Base-by-base conservation (phyloP, 2,888 invertebrate species). In the Thecocarcelia acutangulata region DNA sequence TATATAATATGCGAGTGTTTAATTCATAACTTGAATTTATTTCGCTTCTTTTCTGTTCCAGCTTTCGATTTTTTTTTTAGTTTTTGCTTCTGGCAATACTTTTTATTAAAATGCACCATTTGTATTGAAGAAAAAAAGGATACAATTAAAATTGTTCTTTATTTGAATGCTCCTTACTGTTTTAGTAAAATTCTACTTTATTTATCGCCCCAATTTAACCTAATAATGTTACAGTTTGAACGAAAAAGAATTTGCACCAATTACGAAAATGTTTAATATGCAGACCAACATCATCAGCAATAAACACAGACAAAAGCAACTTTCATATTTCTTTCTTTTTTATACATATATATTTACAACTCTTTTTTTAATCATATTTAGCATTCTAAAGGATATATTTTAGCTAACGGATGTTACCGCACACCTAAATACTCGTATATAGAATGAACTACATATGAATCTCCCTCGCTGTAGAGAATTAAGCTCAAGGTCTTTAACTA, bases 401-500 rank as follows among this genome's bases (percentile, higher is more conserved):
- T 70, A 75, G 19, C 59, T 40, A 75, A 75, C 44, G 64, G 52
- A 70, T 80, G 58, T 46, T 70, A 21, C 59, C 56, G 48, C 56
- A 61, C 28, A 37, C 40, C 24, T 44, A 64, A 17, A 52, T 24
- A n/a, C n/a, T n/a, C n/a, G n/a, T n/a, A n/a, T 28, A 21, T 17
- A 3, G 33, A 2, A 21, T 11, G 33, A 5, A 21, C 40, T 37
- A 21, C 46, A 33, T 33, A 33, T 33, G 33, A 3, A 33, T 3
- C 54, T 9, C 24, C 17, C 15, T 15, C 15, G 0, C 9, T 50
- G 28, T 8, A 48, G 24, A 28, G 74, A 77, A 77, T 82, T 82
- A 78, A 78, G 64, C 69, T 69, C 73, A 77, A 82, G 73, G 77
- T 64, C 81, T 69, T 74, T 17, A 64, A 56, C 21, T 52, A 28